These are phyloP conservation scores for Pantala flavescens DNA, from an alignment of 1,140 invertebrate genomes.

Conservation along the genomic window DNA sequence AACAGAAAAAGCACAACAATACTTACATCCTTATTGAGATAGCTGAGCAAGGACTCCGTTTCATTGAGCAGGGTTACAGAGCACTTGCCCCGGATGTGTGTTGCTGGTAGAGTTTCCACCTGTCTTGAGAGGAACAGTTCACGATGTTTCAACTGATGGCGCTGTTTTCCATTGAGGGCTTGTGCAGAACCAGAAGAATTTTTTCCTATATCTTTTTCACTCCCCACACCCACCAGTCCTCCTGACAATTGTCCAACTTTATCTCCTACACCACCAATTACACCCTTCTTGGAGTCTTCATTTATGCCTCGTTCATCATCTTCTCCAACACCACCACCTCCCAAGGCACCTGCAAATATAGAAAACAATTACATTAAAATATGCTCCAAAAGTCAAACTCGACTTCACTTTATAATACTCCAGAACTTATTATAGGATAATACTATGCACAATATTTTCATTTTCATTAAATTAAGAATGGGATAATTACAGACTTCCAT, in stretches of 20 bases:
- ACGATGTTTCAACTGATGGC: conserved; percentile 92
- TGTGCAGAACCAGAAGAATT: conserved; percentile 18
- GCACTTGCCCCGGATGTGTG: conserved; percentile 98
- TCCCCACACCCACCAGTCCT: conserved; percentile 28
- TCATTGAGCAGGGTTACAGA: conserved; percentile 96
- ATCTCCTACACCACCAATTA: not conserved
- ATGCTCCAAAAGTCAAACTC: not conserved
- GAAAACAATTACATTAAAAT: conserved; percentile 14
- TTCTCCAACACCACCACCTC: conserved; percentile 32
- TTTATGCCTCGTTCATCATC: not conserved
- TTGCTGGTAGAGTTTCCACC: conserved; percentile 95
- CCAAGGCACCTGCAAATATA: conserved; percentile 43
- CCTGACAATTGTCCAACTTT: conserved; percentile 24
- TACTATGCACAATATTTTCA: no score
- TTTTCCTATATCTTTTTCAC: conserved; percentile 11
- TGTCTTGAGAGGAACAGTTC: conserved; percentile 97
- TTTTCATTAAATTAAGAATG: no score
- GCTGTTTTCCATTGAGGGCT: conserved; percentile 56
- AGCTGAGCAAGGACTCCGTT: conserved; percentile 90
- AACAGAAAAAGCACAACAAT: conserved; percentile 14
- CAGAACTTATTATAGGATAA: no score
- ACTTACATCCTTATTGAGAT: conserved; percentile 90
- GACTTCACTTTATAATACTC: not conserved
- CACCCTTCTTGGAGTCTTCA: not conserved
- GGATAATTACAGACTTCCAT: no score